Evolutionary conservation across 2,113 vertebrate genomes (phyloP), one percentile per base, ranked within the genome.

Genomic region (Sterna hirundo): DNA sequence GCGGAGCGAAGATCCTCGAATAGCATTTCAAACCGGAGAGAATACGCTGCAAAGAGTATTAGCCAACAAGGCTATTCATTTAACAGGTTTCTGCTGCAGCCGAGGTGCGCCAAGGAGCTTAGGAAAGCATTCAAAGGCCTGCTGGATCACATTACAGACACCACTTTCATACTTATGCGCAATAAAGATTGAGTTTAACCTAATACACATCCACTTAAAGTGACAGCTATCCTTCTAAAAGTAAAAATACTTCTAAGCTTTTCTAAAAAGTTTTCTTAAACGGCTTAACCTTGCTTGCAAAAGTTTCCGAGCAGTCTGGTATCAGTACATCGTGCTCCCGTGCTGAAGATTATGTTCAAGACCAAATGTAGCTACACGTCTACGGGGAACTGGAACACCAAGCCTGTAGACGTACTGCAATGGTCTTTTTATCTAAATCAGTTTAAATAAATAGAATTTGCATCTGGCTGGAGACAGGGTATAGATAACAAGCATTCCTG

Each of bases 171-270:
- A 66, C 70, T 74, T 49, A 2, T 2, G 55, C 4, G 55, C 84
- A 77, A 74, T 84, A 89, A 91, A 84, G 84, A 68, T 54, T 40
- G 94, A 94, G 79, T 91, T 91, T 57, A 91, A 91, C 77, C 84
- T 61, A 80, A 74, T 36, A 74, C 52, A 49, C 21, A n/a, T 78
- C 70, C 51, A 25, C 60, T 85, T 89, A 54, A 87, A 95, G 84
- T 15, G 49, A 81, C 60, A 75, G 82, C 64, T 77, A 38, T 20
- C 61, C n/a, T 60, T 75, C 68, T 8, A 40, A 42, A 55, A 78
- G 62, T 15, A 29, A 77, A 89, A 80, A 52, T 22, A 52, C 49
- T 54, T 57, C 3, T 17, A 26, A 79, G 18, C 30, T 38, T 54
- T 19, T 27, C 10, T 2, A 32, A 13, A 66, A 75, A 80, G 74